Conservation (phyloP, 37 sponge, comb jelly and placozoan species). For the Aphrocallistes beatrix region DNA sequence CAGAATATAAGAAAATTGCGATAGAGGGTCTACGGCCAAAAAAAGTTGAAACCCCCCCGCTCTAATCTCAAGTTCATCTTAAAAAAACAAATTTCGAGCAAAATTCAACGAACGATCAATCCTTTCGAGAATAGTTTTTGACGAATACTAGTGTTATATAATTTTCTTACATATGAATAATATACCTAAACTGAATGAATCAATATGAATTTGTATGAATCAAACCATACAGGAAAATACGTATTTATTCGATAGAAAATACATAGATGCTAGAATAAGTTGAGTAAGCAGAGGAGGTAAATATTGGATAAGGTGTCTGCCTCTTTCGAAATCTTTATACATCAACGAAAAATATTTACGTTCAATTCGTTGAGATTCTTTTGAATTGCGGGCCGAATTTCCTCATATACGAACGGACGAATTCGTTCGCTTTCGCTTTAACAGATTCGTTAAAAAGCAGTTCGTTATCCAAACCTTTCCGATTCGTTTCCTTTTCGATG, state of each 20-base stretch:
- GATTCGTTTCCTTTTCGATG: conserved; percentile 69
- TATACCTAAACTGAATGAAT: no score
- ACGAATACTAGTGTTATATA: no score
- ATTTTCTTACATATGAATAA: no score
- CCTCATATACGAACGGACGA: conserved; percentile 82
- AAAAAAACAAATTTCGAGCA: no score
- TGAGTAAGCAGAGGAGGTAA: neutral
- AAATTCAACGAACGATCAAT: no score
- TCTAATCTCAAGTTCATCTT: no score
- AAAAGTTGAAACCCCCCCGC: no score
- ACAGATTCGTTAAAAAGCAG: conserved; percentile 55
- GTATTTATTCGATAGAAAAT: neutral
- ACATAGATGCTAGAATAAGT: no score
- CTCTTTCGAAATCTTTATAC: neutral
- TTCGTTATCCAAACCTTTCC: conserved; percentile 31
- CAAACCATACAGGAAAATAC: neutral
- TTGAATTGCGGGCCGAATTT: conserved; percentile 85
- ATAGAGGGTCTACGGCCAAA: no score
- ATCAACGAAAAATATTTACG: neutral
- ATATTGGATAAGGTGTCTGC: neutral
- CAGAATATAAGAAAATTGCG: neutral
- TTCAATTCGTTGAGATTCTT: no score
- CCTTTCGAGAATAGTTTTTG: no score
- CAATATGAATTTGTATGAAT: no score
- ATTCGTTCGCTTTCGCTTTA: conserved; percentile 59